Percentiles rank a stretch among this genome's conserved stretches.
phyloP scores from a whole-genome alignment of 2,113 vertebrate species.

The Lontra canadensis region DNA sequence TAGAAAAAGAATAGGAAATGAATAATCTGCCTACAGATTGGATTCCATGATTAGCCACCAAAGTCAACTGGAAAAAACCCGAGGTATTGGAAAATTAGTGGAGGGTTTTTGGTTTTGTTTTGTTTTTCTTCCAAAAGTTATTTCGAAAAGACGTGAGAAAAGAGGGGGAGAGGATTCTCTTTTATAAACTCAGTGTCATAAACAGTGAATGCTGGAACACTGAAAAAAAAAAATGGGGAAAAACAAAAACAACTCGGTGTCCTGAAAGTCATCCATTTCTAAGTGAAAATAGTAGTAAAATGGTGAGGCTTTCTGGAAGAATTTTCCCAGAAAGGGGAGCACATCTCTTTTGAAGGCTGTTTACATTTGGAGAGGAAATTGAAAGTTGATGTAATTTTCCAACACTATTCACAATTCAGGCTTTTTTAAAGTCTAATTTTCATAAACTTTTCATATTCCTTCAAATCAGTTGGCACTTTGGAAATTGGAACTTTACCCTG shows the following conservation, averaged over 20 bases:
- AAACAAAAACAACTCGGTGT: not conserved
- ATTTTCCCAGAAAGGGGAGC: not conserved
- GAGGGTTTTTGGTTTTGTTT: not conserved
- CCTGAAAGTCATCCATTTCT: not conserved
- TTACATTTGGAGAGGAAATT: constrained; percentile 17
- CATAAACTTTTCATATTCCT: not conserved
- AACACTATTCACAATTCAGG: not conserved
- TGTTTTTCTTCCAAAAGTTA: constrained; percentile 32
- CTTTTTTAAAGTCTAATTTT: constrained; percentile 45
- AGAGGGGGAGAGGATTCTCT: not conserved
- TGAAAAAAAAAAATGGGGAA: too few relatives aligned
- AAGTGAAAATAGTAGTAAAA: not conserved
- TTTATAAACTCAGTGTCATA: not conserved
- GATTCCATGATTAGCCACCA: constrained; percentile 49
- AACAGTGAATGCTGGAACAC: too few relatives aligned
- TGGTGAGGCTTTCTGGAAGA: not conserved
- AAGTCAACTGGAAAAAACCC: constrained; percentile 65
- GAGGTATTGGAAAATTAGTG: constrained; percentile 40
- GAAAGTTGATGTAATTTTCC: constrained; percentile 48
- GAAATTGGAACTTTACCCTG: not conserved
- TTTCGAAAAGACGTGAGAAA: not conserved
- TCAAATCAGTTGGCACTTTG: not conserved
- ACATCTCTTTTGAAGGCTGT: not conserved
- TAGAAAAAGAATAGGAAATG: constrained; percentile 72
- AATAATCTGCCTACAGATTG: constrained; percentile 57